A percentile compares a stretch with the other conserved stretches of the same genome.
phyloP scores from a whole-genome alignment of 2,888 invertebrate genomes.

The Heliconius ismenius region DNA sequence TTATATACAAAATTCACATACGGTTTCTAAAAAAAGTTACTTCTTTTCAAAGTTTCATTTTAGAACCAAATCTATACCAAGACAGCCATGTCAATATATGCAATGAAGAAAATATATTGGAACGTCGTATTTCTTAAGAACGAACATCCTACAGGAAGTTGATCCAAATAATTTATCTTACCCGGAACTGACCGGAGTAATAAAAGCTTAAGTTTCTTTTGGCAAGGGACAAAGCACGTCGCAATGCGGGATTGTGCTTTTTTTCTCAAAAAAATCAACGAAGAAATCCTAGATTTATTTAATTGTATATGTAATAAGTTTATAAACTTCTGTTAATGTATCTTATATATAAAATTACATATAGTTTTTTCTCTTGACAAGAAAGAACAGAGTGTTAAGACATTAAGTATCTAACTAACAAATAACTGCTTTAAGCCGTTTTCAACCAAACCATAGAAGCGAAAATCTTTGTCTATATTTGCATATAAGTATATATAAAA shows the following conservation, averaged over 20 bases:
- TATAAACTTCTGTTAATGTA: not conserved
- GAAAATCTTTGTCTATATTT: too few species aligned
- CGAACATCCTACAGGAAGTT: slow-evolving; percentile 10
- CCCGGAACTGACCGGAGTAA: slow-evolving; percentile 30
- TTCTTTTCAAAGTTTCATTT: not conserved
- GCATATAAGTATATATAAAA: too few species aligned
- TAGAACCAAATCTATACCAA: not conserved
- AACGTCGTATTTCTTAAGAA: slow-evolving; percentile 16
- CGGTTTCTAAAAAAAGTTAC: too few species aligned
- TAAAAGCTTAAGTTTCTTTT: slow-evolving; percentile 39
- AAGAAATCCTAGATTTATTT: not conserved
- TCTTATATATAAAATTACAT: not conserved
- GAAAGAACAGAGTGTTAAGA: too few species aligned
- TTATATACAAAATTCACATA: too few species aligned
- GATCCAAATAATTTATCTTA: slow-evolving; percentile 33
- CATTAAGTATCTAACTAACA: too few species aligned
- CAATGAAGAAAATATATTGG: not conserved
- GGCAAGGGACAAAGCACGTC: slow-evolving; percentile 36
- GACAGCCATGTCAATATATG: not conserved
- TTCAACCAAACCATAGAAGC: too few species aligned
- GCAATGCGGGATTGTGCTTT: slow-evolving; percentile 36
- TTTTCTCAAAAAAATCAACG: slow-evolving; percentile 1
- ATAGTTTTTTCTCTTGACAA: too few species aligned
- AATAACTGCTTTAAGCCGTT: too few species aligned
- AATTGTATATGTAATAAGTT: not conserved